Evolutionary conservation across 92 coral and sea anemone species (phyloP), one percentile per base, ranked within the genome.

Genomic region (Blastomussa wellsi): DNA sequence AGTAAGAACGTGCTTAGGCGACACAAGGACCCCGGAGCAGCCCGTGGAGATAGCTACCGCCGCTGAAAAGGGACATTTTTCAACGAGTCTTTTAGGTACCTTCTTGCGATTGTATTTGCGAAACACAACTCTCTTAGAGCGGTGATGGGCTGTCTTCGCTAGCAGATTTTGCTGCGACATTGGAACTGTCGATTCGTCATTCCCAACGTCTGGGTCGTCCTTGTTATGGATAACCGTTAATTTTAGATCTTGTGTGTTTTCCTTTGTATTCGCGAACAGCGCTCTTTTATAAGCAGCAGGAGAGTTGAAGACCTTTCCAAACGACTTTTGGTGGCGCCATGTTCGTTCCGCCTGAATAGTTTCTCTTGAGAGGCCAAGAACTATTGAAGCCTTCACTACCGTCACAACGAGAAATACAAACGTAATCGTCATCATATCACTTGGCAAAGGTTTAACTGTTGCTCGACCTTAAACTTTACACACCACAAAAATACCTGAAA

Each of bases 1-100:
- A 0, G 99, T 94, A 29, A 97, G 78, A 2, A 93, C 98, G 77
- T 97, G 99, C 67, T 90, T 79, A 0, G 98, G 96, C 5, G 99
- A 94, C 13, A 97, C 93, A 0, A 92, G 84, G 0, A 93, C 87
- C 0, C 99, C 99, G 7, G 97, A 95, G 62, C 99, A 97, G 57
- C 99, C 99, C 0, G 98, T 97, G 0, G 98, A 94, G 48, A 97
- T 76, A 72, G 81, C 84, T 3, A 93, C 99, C 4, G 95, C 94
- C 22, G 93, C 90, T 44, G 89, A 83, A 72, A 93, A 95, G 26
- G 99, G 99, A 79, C 91, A 97, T 71, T 84, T 85, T 37, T 88
- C 93, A 7, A 90, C 86, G 78, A 72, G 89, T 6, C 83, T 77
- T 31, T 86, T 82, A 0, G 98, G 91, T 17, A 93, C 82, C 57